Conservation (phyloP, 2,888 invertebrate genomes). For the Pilophorus perplexus region DNA sequence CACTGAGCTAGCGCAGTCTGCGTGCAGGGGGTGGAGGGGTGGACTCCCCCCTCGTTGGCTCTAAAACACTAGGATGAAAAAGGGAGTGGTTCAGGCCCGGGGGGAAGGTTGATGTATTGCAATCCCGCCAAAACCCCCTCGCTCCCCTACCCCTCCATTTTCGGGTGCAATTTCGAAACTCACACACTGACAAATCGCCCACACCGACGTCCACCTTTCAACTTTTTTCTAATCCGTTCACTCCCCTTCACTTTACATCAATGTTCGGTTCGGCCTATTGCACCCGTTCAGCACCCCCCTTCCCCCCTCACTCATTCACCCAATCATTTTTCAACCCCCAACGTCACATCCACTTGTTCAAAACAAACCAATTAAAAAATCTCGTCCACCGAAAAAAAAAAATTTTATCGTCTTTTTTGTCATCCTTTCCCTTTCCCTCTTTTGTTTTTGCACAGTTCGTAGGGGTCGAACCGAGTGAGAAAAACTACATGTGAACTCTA, state of each 20-base stretch:
- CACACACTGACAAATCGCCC: conserved; percentile 14
- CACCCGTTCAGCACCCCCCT: conserved; percentile 15
- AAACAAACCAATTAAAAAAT: conserved; percentile 31
- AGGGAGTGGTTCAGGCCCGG: not conserved
- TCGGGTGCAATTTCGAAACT: not conserved
- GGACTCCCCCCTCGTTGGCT: not conserved
- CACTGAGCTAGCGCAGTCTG: conserved; percentile 41
- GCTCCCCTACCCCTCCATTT: conserved; percentile 4
- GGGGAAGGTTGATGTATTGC: conserved; percentile 27
- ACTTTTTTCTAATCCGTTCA: not conserved
- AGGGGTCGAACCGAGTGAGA: no score
- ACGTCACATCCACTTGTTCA: conserved; percentile 46
- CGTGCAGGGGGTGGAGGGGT: not conserved
- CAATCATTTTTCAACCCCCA: conserved; percentile 37
- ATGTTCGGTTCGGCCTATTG: conserved; percentile 30
- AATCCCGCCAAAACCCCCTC: conserved; percentile 31
- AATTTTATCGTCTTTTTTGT: conserved; percentile 15
- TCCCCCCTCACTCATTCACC: not conserved
- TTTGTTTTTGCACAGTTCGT: no score
- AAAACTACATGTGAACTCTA: no score
- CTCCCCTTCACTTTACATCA: conserved; percentile 27
- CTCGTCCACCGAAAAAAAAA: conserved; percentile 5
- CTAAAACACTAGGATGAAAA: not conserved
- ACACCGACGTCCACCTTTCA: conserved; percentile 24
- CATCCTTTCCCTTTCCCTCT: no score